Conservation (phyloP, 2,888 invertebrate species). For the Listrodromus nycthemerus region DNA sequence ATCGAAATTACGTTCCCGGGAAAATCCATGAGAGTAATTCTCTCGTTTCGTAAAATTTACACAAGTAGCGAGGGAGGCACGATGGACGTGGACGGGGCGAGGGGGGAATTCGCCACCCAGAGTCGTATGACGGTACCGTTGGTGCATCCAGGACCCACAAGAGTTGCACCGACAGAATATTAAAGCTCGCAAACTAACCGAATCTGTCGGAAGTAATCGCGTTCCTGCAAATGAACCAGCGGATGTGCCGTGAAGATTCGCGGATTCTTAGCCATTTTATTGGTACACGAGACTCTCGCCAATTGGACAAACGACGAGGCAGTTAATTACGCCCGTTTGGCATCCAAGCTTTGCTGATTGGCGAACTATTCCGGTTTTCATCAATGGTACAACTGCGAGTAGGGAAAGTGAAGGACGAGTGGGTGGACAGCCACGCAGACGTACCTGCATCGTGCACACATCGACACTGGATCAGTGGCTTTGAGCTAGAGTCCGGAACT, state of each 20-base stretch:
- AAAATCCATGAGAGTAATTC: constrained; percentile 19
- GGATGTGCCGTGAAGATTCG: not conserved
- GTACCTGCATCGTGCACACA: not conserved
- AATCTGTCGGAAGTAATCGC: not conserved
- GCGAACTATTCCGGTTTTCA: not conserved
- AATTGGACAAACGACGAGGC: not conserved
- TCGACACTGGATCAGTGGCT: constrained; percentile 28
- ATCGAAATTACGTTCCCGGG: constrained; percentile 39
- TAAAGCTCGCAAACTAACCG: not conserved
- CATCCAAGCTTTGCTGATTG: not conserved
- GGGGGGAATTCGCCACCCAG: not conserved
- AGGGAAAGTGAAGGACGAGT: not conserved
- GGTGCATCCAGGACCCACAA: not conserved
- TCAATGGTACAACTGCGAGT: not conserved
- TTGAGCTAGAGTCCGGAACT: constrained; percentile 49
- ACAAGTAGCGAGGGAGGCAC: constrained; percentile 11
- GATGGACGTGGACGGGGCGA: constrained; percentile 19
- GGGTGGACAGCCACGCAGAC: not conserved
- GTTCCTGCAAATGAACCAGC: not conserved
- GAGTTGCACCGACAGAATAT: not conserved
- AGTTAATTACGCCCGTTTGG: not conserved
- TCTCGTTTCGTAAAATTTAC: constrained; percentile 36
- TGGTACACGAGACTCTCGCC: not conserved
- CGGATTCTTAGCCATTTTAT: not conserved
- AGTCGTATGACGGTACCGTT: constrained; percentile 2